Percentiles rank a stretch among this genome's conserved stretches.
Evolutionary conservation across 2,113 vertebrate species (phyloP).

Genomic region (Protobothrops mucrosquamatus): DNA sequence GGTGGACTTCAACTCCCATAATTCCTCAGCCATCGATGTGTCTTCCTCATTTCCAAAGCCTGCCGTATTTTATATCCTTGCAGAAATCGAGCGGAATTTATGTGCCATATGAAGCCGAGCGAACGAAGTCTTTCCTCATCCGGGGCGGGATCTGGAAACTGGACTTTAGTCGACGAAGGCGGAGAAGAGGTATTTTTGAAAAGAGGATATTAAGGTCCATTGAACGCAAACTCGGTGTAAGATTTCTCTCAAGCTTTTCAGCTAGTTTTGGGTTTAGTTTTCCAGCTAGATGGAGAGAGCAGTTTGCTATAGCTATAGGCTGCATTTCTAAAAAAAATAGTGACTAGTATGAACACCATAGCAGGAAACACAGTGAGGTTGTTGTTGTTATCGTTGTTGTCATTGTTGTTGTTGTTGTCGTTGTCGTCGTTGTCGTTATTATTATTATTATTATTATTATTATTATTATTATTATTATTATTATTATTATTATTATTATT

Average conservation of each 20-base stretch:
- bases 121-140: constrained; percentile 76
- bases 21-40: no score
- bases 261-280: neutral
- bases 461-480: neutral
- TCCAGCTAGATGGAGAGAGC: neutral
- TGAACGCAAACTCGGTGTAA: neutral
- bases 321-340: neutral
- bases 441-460: neutral
- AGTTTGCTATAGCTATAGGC: neutral
- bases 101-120: constrained; percentile 89
- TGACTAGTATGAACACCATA: neutral
- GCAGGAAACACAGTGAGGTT: neutral
- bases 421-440: no score
- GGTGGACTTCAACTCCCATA: no score
- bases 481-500: neutral
- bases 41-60: neutral
- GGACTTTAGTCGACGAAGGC: constrained; percentile 95
- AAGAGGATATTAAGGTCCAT: neutral
- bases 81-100: constrained; percentile 89
- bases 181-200: constrained; percentile 88
- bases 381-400: neutral
- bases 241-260: neutral
- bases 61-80: constrained; percentile 11
- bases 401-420: no score
- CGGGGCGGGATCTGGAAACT: constrained; percentile 86